Evolutionary conservation across 2,113 vertebrate genomes (phyloP).

Genomic region (Platichthys stellatus): DNA sequence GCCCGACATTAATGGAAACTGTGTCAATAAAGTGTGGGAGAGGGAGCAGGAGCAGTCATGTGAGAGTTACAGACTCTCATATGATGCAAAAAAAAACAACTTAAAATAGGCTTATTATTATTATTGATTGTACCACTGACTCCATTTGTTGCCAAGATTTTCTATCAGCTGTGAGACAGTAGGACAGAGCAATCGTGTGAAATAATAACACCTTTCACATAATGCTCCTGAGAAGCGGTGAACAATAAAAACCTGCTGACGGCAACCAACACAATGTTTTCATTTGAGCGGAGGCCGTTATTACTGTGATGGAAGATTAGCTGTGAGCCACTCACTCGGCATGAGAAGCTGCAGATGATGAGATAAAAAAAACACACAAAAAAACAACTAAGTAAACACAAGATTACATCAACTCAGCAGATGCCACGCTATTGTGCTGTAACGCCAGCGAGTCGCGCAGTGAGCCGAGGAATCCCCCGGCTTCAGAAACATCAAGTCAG

Average conservation of each 20-base stretch:
- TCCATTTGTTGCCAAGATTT: not conserved
- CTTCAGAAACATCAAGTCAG: constrained; percentile 19
- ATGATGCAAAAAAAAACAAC: not conserved
- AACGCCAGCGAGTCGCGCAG: not conserved
- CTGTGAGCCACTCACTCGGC: not conserved
- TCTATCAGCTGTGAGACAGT: constrained; percentile 11
- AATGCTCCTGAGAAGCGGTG: not conserved
- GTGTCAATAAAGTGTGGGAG: constrained; percentile 27
- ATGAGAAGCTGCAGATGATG: constrained; percentile 11
- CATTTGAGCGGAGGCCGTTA: not conserved
- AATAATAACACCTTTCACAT: constrained; percentile 13
- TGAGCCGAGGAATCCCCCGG: not conserved
- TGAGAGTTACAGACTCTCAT: constrained; percentile 3
- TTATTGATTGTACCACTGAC: not conserved
- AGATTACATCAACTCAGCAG: not conserved
- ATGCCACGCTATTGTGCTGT: not conserved
- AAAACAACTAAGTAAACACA: not conserved
- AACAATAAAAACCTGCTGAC: constrained; percentile 5
- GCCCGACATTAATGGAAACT: constrained; percentile 27
- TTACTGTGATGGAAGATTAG: constrained; percentile 2
- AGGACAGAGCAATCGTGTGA: constrained; percentile 6
- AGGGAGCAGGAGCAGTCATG: constrained; percentile 16
- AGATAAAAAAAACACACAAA: not conserved
- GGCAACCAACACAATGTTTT: constrained; percentile 15
- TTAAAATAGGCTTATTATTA: not conserved